Conservation (phyloP, 2,113 vertebrate genomes). For the Cyprinodon variegatus region DNA sequence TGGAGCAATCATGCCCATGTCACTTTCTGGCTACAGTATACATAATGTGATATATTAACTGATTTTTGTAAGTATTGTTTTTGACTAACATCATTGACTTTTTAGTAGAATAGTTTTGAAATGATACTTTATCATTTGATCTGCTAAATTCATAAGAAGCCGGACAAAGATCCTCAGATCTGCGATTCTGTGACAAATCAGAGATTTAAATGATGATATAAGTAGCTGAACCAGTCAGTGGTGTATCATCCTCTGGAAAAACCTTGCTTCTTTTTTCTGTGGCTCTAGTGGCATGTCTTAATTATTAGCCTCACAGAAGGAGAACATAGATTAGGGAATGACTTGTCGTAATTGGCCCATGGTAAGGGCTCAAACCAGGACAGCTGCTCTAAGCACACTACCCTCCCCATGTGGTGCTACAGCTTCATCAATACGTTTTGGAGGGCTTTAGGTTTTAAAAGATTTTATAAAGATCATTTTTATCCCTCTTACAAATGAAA, state of each 20-base stretch:
- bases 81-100: conserved; percentile 2
- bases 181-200: background rate
- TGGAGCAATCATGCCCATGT: background rate
- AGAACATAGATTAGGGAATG: too few relatives aligned
- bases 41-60: conserved; percentile 19
- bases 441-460: too few relatives aligned
- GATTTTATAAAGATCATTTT: too few relatives aligned
- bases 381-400: too few relatives aligned
- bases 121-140: conserved; percentile 10
- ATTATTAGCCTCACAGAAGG: background rate
- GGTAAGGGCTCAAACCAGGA: too few relatives aligned
- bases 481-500: too few relatives aligned
- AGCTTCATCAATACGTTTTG: too few relatives aligned
- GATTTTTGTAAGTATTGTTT: background rate
- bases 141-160: background rate
- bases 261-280: too few relatives aligned
- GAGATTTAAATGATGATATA: background rate
- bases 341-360: too few relatives aligned
- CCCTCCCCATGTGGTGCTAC: too few relatives aligned
- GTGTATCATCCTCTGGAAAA: background rate
- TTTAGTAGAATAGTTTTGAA: conserved; percentile 14
- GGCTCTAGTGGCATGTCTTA: too few relatives aligned
- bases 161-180: conserved; percentile 4
- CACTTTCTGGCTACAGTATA: conserved; percentile 4
- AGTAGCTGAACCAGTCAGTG: background rate